Conservation (phyloP, 2,888 invertebrate genomes). For the Microctonus hyperodae region DNA sequence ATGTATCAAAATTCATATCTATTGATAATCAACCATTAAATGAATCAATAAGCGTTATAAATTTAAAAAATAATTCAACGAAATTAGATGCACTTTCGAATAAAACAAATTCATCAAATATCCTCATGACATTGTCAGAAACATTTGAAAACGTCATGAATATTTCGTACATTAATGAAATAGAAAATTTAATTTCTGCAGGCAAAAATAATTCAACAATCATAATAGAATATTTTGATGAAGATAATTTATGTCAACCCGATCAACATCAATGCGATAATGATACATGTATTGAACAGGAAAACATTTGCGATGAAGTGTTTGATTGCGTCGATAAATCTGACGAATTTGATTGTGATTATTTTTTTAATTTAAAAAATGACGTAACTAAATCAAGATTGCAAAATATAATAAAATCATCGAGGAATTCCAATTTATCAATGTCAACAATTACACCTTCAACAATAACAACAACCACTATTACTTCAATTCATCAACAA, state of each 20-base stretch:
- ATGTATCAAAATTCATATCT: background rate
- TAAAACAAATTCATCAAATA: background rate
- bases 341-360: conserved; percentile 67
- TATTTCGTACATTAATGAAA: background rate
- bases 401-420: background rate
- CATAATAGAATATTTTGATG: too few species aligned
- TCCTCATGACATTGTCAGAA: background rate
- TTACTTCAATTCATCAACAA: background rate
- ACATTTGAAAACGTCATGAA: conserved; percentile 12
- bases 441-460: background rate
- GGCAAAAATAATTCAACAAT: too few species aligned
- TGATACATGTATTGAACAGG: conserved; percentile 47
- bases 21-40: background rate
- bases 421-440: background rate
- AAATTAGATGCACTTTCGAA: background rate
- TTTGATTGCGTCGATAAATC: conserved; percentile 64
- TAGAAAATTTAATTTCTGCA: too few species aligned
- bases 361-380: conserved; percentile 31
- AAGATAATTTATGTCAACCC: conserved; percentile 33
- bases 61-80: background rate
- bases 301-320: conserved; percentile 60
- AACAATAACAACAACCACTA: background rate
- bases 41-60: background rate
- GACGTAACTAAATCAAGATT: conserved; percentile 17
- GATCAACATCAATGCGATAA: conserved; percentile 44